Base-by-base conservation (phyloP, 2,888 invertebrate species). In the Gryllus longicercus region DNA sequence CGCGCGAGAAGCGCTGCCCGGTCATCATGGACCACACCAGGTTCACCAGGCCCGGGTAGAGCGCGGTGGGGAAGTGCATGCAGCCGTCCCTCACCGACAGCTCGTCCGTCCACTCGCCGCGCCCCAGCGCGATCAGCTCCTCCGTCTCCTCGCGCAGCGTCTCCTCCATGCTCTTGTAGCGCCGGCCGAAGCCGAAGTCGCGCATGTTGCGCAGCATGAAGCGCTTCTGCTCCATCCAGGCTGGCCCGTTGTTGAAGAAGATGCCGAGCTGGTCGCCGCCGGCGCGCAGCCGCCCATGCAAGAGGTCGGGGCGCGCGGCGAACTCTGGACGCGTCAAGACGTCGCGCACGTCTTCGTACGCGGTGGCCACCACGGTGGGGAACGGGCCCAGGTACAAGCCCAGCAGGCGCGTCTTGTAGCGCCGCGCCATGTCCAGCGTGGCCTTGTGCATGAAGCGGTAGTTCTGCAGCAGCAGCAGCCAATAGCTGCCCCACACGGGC, bases 121-220 rank as follows among this genome's bases (percentile, higher is more conserved):
- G 74, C 11, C 90, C 85, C 8, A 89, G 83, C 77, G 90, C 86
- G 4, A n/a, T 82, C 79, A 90, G 85, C 79, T 87, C 2, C n/a
- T 84, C 82, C 1, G 90, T 84, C 86, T 91, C 89, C 77, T 89
- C 88, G 75, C 85, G 85, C 1, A 88, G 86, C 8, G 88, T 84
- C 11, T 85, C 82, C n/a, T 93, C 93, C 75, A 92, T 85, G 14
- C 86, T 86, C n/a, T 86, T 86, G 74, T 89, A 90, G 4, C 93
- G 89, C 77, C 92, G 0, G n/a, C 93, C 93, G 82, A 93, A 93
- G 2, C 93, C 93, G 84, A 88, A 93, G 84, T 93, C 93, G 0
- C 93, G 87, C 84, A 93, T 86, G 83, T 91, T 89, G 0, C 93
- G 88, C 3, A 93, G 87, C 0, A 92, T 89, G 82, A 93, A 93